Evolutionary conservation across 2,113 vertebrate species (phyloP).

Genomic region (Cheilinus undulatus): DNA sequence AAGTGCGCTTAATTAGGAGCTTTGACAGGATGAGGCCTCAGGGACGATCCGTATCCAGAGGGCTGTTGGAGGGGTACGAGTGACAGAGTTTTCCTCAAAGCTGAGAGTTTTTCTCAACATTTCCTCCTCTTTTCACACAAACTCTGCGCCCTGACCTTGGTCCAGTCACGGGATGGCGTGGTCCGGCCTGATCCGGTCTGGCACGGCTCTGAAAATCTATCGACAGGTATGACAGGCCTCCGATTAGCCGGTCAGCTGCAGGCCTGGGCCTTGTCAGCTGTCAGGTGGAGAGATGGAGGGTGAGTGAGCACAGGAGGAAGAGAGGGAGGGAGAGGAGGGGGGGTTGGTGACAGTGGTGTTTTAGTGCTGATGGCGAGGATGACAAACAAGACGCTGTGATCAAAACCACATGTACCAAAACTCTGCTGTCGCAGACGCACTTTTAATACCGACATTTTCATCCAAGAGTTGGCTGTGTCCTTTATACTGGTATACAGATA

Average conservation of each 20-base stretch:
- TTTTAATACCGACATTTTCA: too few species aligned
- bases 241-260: conserved; percentile 98
- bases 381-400: too few species aligned
- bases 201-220: conserved; percentile 86
- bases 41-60: conserved; percentile 86
- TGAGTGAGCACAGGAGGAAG: conserved; percentile 76
- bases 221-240: conserved; percentile 98
- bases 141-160: conserved; percentile 65
- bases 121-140: conserved; percentile 32
- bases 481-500: too few species aligned
- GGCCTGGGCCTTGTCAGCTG: conserved; percentile 94
- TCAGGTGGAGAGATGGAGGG: conserved; percentile 93
- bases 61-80: conserved; percentile 62
- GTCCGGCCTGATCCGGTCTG: conserved; percentile 45
- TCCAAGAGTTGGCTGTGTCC: too few species aligned
- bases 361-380: conserved; percentile 32
- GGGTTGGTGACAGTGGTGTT: conserved; percentile 68
- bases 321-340: conserved; percentile 18
- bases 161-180: conserved; percentile 74
- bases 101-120: conserved; percentile 68
- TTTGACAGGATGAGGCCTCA: conserved; percentile 83
- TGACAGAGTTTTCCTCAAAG: conserved; percentile 80
- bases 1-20: conserved; percentile 82
- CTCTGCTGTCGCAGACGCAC: too few species aligned
- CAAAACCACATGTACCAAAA: too few species aligned